Evolutionary conservation across 2,797 vertebrate genomes (phyloP), one percentile per base, ranked within the genome.

Genomic region (Brachyrhaphis roseni): DNA sequence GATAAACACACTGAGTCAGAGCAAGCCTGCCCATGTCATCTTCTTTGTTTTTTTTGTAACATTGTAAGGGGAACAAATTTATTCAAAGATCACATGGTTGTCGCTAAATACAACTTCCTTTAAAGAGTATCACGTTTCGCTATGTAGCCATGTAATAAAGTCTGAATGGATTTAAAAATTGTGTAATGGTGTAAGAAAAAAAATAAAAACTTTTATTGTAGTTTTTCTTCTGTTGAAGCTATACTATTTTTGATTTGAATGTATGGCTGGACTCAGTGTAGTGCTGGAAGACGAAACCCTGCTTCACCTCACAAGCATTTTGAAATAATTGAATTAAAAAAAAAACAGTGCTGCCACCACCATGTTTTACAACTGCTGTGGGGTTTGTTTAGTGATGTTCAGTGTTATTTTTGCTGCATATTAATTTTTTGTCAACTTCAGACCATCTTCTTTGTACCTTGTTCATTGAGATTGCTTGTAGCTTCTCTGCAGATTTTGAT

Each of bases 61-160:
- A 80, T 39, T 51, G 76, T 34, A 53, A 49, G 49, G 70, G 20
- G 31, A 74, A 55, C 23, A 75, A 68, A 78, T 72, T 28, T 36
- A 87, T 82, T 83, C 85, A 91, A 92, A 94, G 88, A 91, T 93
- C 92, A 78, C 26, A 0, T 4, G 57, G n/a, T 31, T 88, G 82
- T 91, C 90, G 86, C 72, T 34, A 73, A 73, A 73, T 10, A 34
- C 46, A 23, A 73, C 46, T 51, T 73, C 51, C 49, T 75, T 87
- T 77, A n/a, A 43, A 46, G 80, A 90, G 82, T 55, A 78, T 76
- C 80, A 81, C 66, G 80, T 86, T 74, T 66, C 62, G 26, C 20
- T 16, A 15, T 15, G 68, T 8, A 28, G n/a, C 23, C 39, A 28
- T 16, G 26, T 70, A 43, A n/a, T 70, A 3, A 68, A 39, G n/a